Base-by-base conservation (phyloP, 2,888 invertebrate genomes). In the Tinea semifulvella region DNA sequence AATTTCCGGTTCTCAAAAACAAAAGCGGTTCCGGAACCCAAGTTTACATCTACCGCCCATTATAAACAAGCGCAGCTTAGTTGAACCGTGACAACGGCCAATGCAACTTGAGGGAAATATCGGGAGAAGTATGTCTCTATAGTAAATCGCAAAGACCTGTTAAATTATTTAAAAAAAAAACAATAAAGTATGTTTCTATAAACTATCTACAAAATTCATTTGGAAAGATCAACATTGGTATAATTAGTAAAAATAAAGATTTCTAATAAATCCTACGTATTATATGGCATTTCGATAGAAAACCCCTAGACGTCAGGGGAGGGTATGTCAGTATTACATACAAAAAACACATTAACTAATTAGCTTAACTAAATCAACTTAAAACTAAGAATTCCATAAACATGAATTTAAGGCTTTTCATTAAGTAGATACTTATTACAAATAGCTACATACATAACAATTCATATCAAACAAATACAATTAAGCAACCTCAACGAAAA, bases 181-280 rank as follows among this genome's bases (percentile, higher is more conserved):
- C n/a, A n/a, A n/a, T n/a, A n/a, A n/a, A n/a, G n/a, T 71, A 68
- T 67, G 70, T 58, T 61, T 61, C 68, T 71, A 70, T 57, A 71
- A 70, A 73, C 65, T 68, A 68, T 66, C 70, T 71, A 72, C 61
- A 58, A 63, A 54, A 40, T 40, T 40, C 20, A 20, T 39, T 39
- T 53, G n/a, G 63, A 56, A 60, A 40, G 40, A 22, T 40, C 40
- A 40, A 40, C 40, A 40, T 40, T 40, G 22, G 40, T 40, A 40
- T 40, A 40, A 38, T 16, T 22, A 40, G 22, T 40, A 40, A 40
- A 40, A 10, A 22, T 40, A 40, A 38, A 19, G 2, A 36, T 16
- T 16, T 36, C 31, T 31, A 31, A n/a, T 27, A 27, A 31, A 31
- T 26, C 26, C 26, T 26, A 26, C 26, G 6, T 26, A 6, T 10